Evolutionary conservation across 2,888 invertebrate species (phyloP).

Genomic region (Ophioninae sp.): DNA sequence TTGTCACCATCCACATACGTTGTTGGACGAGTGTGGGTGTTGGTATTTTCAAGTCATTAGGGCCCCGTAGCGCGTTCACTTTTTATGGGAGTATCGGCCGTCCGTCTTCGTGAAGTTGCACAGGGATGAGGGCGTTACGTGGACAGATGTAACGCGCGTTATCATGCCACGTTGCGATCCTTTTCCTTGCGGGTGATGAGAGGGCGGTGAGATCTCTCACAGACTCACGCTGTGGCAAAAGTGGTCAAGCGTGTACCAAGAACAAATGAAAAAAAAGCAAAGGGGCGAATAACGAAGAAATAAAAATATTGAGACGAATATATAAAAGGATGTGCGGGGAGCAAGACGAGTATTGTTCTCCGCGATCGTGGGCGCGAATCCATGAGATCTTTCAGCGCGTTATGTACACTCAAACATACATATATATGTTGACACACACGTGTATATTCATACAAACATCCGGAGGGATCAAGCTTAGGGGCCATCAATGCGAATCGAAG

Average conservation of each 20-base stretch:
- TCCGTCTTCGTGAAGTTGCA: constrained; percentile 19
- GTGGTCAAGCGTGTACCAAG: constrained; percentile 17
- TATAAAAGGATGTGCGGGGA: constrained; percentile 20
- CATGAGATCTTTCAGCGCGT: constrained; percentile 68
- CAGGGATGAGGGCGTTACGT: constrained; percentile 40
- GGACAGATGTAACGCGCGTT: constrained; percentile 32
- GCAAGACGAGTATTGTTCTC: constrained; percentile 54
- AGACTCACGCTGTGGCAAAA: constrained; percentile 25
- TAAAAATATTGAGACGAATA: constrained; percentile 41
- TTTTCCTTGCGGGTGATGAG: constrained; percentile 50
- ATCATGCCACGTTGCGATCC: constrained; percentile 60
- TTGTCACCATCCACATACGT: too few species aligned
- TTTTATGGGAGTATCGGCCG: not conserved
- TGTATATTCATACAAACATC: constrained; percentile 32
- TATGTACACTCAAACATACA: not conserved
- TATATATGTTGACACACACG: not conserved
- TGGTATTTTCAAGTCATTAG: constrained; percentile 2
- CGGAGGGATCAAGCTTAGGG: constrained; percentile 65
- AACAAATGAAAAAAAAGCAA: constrained; percentile 26
- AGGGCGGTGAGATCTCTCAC: constrained; percentile 48
- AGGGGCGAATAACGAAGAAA: constrained; percentile 30
- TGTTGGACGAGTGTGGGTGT: too few species aligned
- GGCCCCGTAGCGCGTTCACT: not conserved
- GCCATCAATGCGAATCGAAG: constrained; percentile 71
- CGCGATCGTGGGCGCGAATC: constrained; percentile 66